Base-by-base conservation (phyloP, 2,797 vertebrate genomes). In the Psittacula echo region DNA sequence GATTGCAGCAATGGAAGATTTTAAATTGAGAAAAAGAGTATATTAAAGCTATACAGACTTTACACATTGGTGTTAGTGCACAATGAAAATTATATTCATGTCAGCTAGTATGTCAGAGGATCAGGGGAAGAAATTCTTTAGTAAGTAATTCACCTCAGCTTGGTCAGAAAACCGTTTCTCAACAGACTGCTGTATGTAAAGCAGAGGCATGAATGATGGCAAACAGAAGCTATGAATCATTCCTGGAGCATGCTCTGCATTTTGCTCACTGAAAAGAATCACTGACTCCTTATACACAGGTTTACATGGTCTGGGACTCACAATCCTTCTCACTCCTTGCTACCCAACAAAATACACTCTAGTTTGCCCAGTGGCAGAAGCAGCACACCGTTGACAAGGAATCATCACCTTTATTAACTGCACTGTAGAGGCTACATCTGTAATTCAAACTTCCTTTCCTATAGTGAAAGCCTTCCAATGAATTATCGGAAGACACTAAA, bases 271-370 rank as follows among this genome's bases (percentile, higher is more conserved):
- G 44, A 50, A 51, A 62, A 75, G 44, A 82, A 11, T 41, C 11
- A 5, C 21, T 68, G 53, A 14, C 16, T 64, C 22, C 26, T 30
- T 23, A 60, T 14, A 22, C 9, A 13, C 3, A 24, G 14, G 10
- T 5, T 67, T 37, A 26, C 0, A 0, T 3, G 53, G 20, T 32
- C 32, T 71, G n/a, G 18, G 17, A 42, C 32, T 68, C 39, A 73
- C 32, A 73, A 19, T 34, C 32, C 2, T 1, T 61, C 42, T 66
- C 64, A 32, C 9, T 75, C 39, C 29, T 26, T 27, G 44, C 56
- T 77, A 18, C 42, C 10, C 53, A 42, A 44, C 66, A 34, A 71
- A 87, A 80, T 11, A 37, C 13, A 34, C 14, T 24, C 15, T 41
- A 19, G 7, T 39, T 74, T 85, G 45, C 7, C 29, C 12, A 48